phyloP scores from a whole-genome alignment of 2,888 invertebrate genomes.

The Drosophila crucigera region DNA sequence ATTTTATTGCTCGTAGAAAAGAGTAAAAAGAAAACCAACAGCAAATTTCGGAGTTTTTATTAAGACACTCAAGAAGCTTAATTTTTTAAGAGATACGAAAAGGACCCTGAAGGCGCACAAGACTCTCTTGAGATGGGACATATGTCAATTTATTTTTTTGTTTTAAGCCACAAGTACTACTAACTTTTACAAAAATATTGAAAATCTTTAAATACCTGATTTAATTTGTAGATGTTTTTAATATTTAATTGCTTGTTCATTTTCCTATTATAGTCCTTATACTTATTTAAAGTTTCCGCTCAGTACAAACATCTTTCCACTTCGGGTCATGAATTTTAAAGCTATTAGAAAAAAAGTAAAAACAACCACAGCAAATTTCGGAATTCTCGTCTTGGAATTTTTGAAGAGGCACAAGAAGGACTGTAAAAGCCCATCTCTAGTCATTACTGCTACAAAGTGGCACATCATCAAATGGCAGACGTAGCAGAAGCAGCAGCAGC shows the following conservation, averaged over 20 bases:
- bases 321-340: neutral
- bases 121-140: neutral
- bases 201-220: neutral
- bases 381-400: neutral
- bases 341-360: neutral
- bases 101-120: neutral
- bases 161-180: neutral
- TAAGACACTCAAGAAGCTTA: neutral
- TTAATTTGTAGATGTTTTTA: neutral
- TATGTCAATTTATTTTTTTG: neutral
- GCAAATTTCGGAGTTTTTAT: neutral
- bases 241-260: neutral
- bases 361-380: neutral
- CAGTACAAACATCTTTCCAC: neutral
- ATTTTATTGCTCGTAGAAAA: neutral
- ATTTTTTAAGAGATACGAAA: neutral
- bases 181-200: accelerated
- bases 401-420: neutral
- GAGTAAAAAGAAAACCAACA: neutral
- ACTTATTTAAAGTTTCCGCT: neutral
- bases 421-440: neutral
- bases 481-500: neutral
- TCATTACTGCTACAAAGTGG: constrained; percentile 33
- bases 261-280: neutral
- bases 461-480: constrained; percentile 50